phyloP scores from a whole-genome alignment of 1,140 invertebrate species.

The Drosophila orena region DNA sequence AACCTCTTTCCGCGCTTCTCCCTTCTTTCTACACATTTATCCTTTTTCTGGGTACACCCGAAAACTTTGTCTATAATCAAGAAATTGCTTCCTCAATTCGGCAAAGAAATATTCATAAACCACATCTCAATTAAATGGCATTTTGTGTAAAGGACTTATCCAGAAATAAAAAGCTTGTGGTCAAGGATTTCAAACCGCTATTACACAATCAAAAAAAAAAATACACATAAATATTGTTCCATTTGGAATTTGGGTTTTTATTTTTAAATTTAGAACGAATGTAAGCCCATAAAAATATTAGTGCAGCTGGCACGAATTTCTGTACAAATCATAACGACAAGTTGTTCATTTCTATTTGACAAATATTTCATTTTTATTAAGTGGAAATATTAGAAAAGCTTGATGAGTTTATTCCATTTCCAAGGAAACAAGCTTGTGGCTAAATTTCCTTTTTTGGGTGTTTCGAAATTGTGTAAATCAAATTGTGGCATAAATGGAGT shows the following conservation, averaged over 20 bases:
- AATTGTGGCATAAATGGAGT: background rate
- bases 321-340: background rate
- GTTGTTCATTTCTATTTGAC: background rate
- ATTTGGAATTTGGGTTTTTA: background rate
- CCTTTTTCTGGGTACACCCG: too few relatives aligned
- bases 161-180: background rate
- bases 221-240: background rate
- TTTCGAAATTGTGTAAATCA: background rate
- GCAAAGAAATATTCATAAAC: conserved; percentile 14
- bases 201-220: conserved; percentile 5
- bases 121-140: conserved; percentile 10
- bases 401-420: background rate
- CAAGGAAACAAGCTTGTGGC: conserved; percentile 10
- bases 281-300: background rate
- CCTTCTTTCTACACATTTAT: too few relatives aligned
- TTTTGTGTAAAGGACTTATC: background rate
- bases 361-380: background rate
- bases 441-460: conserved; percentile 11
- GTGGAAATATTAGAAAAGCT: background rate
- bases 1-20: background rate
- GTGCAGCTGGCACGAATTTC: background rate
- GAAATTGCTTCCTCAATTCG: conserved; percentile 28
- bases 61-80: conserved; percentile 36
- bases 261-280: background rate
- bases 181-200: conserved; percentile 1